phyloP scores from a whole-genome alignment of 2,888 invertebrate genomes.

The Drosophila lacicola region DNA sequence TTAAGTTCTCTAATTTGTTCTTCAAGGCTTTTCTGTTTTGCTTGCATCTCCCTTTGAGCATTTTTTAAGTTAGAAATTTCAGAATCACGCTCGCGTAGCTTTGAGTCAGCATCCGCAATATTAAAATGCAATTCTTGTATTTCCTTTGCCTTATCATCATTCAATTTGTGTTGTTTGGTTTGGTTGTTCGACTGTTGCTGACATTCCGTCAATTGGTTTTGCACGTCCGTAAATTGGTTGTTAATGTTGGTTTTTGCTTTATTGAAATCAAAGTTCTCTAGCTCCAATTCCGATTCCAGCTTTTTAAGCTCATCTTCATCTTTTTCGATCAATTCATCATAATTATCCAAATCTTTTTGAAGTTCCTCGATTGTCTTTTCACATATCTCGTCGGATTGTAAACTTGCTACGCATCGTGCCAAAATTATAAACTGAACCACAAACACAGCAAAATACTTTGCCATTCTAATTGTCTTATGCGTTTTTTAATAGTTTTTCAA shows the following conservation, averaged over 20 bases:
- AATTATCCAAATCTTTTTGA: neutral
- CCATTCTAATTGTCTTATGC: constrained; percentile 7
- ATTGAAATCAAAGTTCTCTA: neutral
- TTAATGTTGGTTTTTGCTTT: neutral
- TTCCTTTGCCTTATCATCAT: neutral
- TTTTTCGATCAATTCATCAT: neutral
- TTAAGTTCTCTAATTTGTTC: neutral
- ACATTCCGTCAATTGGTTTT: constrained; percentile 7
- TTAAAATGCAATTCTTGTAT: neutral
- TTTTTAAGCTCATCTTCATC: neutral
- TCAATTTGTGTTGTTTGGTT: no score
- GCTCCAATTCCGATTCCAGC: constrained; percentile 4
- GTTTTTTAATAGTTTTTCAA: neutral
- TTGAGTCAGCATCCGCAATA: neutral
- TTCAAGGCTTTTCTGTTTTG: no score
- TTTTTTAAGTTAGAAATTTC: neutral
- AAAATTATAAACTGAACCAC: neutral
- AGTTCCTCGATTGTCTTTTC: neutral
- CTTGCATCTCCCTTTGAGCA: neutral
- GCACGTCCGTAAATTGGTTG: neutral
- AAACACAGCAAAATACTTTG: constrained; percentile 1
- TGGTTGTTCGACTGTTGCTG: neutral
- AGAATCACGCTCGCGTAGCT: no score
- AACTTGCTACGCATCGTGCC: neutral
- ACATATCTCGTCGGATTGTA: neutral